Evolutionary conservation across 2,113 vertebrate genomes (phyloP).

Genomic region (Hiodon alosoides): DNA sequence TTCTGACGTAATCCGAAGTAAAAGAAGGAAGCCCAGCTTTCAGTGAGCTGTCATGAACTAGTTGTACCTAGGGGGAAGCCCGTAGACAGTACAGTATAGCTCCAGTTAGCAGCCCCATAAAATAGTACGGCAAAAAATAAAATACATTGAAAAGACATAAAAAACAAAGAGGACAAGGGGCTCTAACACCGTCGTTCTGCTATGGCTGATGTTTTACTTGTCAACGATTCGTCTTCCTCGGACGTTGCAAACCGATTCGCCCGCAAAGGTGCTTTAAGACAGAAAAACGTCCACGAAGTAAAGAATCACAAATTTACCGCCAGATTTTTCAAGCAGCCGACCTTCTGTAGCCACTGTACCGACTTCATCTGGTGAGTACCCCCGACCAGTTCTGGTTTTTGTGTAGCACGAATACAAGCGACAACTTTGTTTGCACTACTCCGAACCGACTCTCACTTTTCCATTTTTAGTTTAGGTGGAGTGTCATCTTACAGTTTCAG

Average conservation of each 20-base stretch:
- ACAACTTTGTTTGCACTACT: not conserved
- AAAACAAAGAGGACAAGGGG: slow-evolving; percentile 4
- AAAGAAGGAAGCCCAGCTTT: slow-evolving; percentile 27
- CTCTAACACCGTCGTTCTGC: slow-evolving; percentile 31
- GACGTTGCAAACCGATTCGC: slow-evolving; percentile 82
- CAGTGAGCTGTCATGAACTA: slow-evolving; percentile 47
- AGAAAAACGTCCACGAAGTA: slow-evolving; percentile 81
- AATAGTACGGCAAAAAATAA: slow-evolving; percentile 21
- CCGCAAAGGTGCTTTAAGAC: slow-evolving; percentile 78
- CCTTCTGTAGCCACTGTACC: slow-evolving; percentile 82
- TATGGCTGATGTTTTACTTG: slow-evolving; percentile 73
- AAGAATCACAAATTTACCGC: slow-evolving; percentile 81
- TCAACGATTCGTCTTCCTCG: slow-evolving; percentile 68
- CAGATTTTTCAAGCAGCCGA: slow-evolving; percentile 82
- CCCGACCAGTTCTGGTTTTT: not conserved
- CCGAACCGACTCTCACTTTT: not conserved
- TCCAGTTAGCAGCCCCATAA: slow-evolving; percentile 24
- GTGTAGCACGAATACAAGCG: not conserved
- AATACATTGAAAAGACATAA: not conserved
- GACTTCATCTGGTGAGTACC: slow-evolving; percentile 77
- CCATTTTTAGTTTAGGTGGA: not conserved
- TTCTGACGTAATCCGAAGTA: slow-evolving; percentile 28
- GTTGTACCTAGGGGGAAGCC: slow-evolving; percentile 44
- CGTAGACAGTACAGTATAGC: slow-evolving; percentile 34
- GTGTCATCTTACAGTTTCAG: not conserved